Conservation (phyloP, 1,140 invertebrate species). For the Drosophila teissieri region DNA sequence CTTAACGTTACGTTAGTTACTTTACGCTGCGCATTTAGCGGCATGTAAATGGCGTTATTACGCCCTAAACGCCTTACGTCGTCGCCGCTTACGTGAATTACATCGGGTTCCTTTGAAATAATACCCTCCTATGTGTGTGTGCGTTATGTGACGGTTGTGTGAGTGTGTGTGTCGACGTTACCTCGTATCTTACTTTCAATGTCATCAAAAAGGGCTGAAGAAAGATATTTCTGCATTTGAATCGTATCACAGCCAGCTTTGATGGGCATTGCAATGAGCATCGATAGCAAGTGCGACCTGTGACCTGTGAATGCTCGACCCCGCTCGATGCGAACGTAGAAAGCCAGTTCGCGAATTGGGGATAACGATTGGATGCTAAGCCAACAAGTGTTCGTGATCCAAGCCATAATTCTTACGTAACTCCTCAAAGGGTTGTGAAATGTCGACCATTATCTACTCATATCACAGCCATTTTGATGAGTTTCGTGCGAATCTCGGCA, state of each 20-base stretch:
- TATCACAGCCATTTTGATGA: conserved; percentile 85
- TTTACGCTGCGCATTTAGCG: conserved; percentile 37
- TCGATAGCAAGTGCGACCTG: conserved; percentile 18
- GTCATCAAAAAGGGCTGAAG: conserved; percentile 84
- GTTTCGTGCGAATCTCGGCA: conserved; percentile 66
- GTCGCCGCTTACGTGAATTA: conserved; percentile 68
- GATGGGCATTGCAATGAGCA: conserved; percentile 84
- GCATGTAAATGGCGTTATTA: conserved; percentile 48
- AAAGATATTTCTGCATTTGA: conserved; percentile 82
- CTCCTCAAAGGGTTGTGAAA: conserved; percentile 84
- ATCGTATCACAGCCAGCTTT: conserved; percentile 84
- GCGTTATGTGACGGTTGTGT: background rate
- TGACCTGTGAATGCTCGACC: background rate
- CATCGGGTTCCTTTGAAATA: conserved; percentile 19
- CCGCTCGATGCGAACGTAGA: background rate
- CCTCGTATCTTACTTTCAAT: conserved; percentile 81
- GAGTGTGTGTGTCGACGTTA: conserved; percentile 24
- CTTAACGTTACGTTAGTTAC: conserved; percentile 62
- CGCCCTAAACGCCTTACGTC: conserved; percentile 60
- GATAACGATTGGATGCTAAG: background rate
- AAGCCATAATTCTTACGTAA: conserved; percentile 75
- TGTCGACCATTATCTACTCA: conserved; percentile 71
- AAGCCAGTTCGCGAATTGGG: background rate
- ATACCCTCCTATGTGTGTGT: conserved; percentile 8
- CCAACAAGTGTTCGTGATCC: conserved; percentile 70